phyloP scores from a whole-genome alignment of 2,797 vertebrate species.

The Gallinago stenura region DNA sequence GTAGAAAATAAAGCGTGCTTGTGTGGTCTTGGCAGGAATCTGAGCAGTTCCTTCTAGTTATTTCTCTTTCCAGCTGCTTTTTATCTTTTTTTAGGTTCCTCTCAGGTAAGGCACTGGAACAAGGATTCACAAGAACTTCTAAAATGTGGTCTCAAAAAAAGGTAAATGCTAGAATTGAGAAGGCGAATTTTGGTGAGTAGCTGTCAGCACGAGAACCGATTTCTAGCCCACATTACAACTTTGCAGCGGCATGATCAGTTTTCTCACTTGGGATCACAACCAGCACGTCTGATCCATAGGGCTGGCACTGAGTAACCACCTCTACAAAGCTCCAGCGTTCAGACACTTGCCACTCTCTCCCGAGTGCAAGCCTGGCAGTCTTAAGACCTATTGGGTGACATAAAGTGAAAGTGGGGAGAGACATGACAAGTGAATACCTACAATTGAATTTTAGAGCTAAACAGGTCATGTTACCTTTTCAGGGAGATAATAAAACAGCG shows the following conservation, averaged over 20 bases:
- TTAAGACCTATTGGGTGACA: background rate
- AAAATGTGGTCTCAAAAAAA: background rate
- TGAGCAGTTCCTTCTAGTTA: background rate
- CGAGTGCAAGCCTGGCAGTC: background rate
- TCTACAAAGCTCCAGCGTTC: background rate
- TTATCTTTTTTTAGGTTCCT: background rate
- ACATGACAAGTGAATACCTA: background rate
- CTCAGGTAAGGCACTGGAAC: background rate
- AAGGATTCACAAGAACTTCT: background rate
- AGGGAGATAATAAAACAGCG: background rate
- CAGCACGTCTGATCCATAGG: accelerated
- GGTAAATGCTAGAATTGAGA: background rate
- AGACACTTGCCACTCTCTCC: background rate
- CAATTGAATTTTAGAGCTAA: background rate
- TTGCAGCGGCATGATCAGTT: background rate
- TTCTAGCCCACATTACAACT: background rate
- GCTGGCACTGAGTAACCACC: background rate
- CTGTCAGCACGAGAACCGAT: background rate
- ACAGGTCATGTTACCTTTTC: background rate
- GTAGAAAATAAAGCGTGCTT: background rate
- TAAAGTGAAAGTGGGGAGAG: background rate
- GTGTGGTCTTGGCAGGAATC: background rate
- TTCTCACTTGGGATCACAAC: background rate
- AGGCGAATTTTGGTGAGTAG: background rate
- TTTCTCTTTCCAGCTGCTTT: background rate